phyloP scores from a whole-genome alignment of 2,113 vertebrate species.

The Ptilonorhynchus violaceus region DNA sequence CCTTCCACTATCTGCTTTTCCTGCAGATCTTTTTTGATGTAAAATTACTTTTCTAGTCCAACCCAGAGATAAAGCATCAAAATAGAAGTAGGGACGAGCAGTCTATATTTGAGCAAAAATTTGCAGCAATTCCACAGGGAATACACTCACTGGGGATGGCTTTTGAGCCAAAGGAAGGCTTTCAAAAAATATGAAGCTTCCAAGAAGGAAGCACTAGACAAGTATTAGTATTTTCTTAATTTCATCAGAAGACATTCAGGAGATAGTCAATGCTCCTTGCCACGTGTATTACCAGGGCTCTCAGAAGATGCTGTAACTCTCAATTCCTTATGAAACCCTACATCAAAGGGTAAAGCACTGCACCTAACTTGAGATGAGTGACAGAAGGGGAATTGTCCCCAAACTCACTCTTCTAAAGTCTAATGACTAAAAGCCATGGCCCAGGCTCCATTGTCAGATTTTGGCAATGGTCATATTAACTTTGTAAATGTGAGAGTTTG shows the following conservation, averaged over 20 bases:
- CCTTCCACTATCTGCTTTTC: neutral
- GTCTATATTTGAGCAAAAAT: neutral
- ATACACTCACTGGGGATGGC: neutral
- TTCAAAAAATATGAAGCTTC: neutral
- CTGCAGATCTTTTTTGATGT: neutral
- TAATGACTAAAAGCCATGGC: neutral
- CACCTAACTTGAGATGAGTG: neutral
- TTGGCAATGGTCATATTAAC: neutral
- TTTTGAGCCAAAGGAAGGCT: neutral
- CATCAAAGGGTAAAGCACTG: neutral
- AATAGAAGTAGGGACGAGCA: neutral
- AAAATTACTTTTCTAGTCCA: neutral
- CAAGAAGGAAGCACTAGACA: neutral
- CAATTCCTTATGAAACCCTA: neutral
- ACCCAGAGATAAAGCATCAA: neutral
- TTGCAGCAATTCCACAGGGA: neutral
- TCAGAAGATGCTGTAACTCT: neutral
- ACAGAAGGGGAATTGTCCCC: neutral
- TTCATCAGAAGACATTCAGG: neutral
- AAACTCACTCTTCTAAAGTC: neutral
- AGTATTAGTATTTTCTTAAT: neutral
- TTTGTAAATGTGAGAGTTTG: neutral
- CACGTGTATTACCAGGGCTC: neutral
- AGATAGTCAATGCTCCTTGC: neutral
- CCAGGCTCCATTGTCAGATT: neutral